Evolutionary conservation across 2,797 vertebrate genomes (phyloP).

Genomic region (Nyctibius grandis): DNA sequence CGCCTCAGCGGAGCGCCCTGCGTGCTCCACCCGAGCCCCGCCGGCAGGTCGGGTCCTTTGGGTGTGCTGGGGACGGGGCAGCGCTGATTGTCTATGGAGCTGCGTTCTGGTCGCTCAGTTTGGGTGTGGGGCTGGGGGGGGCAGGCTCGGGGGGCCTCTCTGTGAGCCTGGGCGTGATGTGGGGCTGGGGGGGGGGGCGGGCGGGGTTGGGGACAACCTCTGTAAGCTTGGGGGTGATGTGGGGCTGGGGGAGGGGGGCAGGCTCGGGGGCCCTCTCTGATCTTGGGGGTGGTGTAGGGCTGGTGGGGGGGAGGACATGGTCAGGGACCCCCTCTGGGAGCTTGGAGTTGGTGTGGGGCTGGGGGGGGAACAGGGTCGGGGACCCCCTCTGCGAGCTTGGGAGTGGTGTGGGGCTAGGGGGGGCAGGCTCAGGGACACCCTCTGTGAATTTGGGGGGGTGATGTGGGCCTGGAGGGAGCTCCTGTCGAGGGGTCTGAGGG

Average conservation of each 20-base stretch:
- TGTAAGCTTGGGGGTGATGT: background rate
- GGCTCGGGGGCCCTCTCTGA: background rate
- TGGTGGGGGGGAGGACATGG: too few relatives aligned
- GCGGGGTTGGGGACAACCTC: too few relatives aligned
- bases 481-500: rapidly evolving
- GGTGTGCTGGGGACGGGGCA: background rate
- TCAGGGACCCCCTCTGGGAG: too few relatives aligned
- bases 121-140: background rate
- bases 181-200: too few relatives aligned
- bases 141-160: rapidly evolving
- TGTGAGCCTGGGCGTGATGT: too few relatives aligned
- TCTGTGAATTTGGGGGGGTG: background rate
- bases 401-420: background rate
- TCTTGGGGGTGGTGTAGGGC: background rate
- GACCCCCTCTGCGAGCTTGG: background rate
- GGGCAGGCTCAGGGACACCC: too few relatives aligned
- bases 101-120: too few relatives aligned
- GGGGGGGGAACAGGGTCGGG: background rate
- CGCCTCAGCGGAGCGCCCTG: background rate
- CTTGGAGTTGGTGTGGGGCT: background rate
- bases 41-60: background rate
- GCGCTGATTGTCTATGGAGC: rapidly evolving
- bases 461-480: background rate
- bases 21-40: rapidly evolving
- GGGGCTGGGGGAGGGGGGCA: background rate